Percentiles rank a stretch among this genome's conserved stretches.
Evolutionary conservation across 1,140 invertebrate species (phyloP).

Genomic region (Pseudomyrmex sp.): DNA sequence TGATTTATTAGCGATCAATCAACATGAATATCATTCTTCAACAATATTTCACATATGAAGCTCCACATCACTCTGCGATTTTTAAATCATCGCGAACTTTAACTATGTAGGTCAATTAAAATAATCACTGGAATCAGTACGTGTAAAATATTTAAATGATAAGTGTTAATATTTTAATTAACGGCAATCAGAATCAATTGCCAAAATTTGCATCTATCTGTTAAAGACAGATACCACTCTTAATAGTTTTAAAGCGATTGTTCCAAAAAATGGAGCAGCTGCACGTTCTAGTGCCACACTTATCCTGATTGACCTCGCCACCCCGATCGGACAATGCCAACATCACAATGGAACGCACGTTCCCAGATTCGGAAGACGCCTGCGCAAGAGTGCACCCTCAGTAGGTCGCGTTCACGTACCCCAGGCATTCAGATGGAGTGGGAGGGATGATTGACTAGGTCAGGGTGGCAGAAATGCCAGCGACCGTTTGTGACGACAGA

Average conservation of each 20-base stretch:
- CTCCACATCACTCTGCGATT: neutral
- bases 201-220: neutral
- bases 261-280: neutral
- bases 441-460: constrained; percentile 62
- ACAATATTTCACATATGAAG: neutral
- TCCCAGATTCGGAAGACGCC: constrained; percentile 19
- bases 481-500: neutral
- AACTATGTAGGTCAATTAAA: constrained; percentile 1
- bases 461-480: constrained; percentile 52
- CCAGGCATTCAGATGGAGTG: constrained; percentile 13
- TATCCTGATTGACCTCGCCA: neutral
- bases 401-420: constrained; percentile 65
- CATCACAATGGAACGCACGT: neutral
- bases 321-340: constrained; percentile 9
- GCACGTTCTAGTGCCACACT: neutral
- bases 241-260: neutral
- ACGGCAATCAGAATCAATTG: neutral
- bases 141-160: no score
- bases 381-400: constrained; percentile 65
- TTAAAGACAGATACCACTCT: neutral
- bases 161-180: neutral
- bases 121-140: constrained; percentile 1
- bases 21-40: neutral
- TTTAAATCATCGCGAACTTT: neutral
- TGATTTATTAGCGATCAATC: neutral